Evolutionary conservation across 2,888 invertebrate genomes (phyloP).

Genomic region (Zygogramma bicolorata): DNA sequence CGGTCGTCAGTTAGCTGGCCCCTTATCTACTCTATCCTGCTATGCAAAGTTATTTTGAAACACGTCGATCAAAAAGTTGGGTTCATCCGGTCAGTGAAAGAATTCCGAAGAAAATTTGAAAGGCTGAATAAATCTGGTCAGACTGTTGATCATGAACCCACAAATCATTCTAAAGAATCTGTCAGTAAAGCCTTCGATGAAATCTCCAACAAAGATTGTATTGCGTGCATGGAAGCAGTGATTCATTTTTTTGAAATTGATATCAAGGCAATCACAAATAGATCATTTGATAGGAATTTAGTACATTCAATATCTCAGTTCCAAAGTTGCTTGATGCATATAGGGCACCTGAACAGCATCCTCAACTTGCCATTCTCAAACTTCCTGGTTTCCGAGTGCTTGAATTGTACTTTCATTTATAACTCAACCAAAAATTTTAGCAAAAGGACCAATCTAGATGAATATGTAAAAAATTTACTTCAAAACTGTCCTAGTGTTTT

Average conservation of each 20-base stretch:
- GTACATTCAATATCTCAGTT: constrained; percentile 77
- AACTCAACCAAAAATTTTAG: constrained; percentile 77
- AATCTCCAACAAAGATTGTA: constrained; percentile 71
- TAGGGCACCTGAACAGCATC: constrained; percentile 75
- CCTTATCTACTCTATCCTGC: constrained; percentile 71
- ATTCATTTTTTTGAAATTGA: constrained; percentile 73
- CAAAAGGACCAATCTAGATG: constrained; percentile 52
- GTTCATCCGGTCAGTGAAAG: constrained; percentile 66
- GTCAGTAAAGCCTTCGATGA: constrained; percentile 63
- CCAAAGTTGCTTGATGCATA: constrained; percentile 73
- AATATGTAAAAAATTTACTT: constrained; percentile 50
- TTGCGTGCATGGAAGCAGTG: constrained; percentile 71
- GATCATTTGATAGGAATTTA: constrained; percentile 70
- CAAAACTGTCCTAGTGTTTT: constrained; percentile 28
- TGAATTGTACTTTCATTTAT: constrained; percentile 82
- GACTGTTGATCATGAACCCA: neutral
- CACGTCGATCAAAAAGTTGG: constrained; percentile 73
- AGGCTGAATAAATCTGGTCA: neutral
- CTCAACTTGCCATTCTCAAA: constrained; percentile 72
- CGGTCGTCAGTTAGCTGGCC: constrained; percentile 63
- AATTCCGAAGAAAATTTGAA: constrained; percentile 40
- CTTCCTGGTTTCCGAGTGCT: constrained; percentile 73
- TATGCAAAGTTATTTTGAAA: constrained; percentile 72
- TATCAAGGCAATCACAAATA: constrained; percentile 68
- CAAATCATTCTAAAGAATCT: neutral